phyloP scores from a whole-genome alignment of 2,113 vertebrate genomes.

The Sardina pilchardus region DNA sequence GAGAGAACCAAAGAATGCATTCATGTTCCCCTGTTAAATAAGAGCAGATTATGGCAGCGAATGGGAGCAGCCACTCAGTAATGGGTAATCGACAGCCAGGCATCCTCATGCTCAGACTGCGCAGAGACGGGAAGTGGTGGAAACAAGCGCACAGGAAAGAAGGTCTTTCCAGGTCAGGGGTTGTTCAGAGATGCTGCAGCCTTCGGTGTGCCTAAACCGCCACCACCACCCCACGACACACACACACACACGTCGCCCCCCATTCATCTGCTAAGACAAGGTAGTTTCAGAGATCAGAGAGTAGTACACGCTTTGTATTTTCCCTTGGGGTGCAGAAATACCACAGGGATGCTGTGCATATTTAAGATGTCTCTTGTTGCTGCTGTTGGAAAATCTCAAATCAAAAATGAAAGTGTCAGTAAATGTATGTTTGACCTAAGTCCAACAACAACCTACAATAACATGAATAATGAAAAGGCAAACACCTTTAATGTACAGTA shows the following conservation, averaged over 20 bases:
- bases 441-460: too few species aligned
- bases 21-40: slow-evolving; percentile 26
- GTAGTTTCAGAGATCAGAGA: neutral
- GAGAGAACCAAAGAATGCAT: slow-evolving; percentile 25
- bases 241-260: too few species aligned
- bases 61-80: neutral
- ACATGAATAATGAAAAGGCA: too few species aligned
- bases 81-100: slow-evolving; percentile 20
- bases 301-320: neutral
- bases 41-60: slow-evolving; percentile 28
- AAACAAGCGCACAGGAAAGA: slow-evolving; percentile 1
- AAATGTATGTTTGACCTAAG: too few species aligned
- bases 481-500: too few species aligned
- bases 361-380: neutral
- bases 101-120: neutral
- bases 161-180: slow-evolving; percentile 12
- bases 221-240: neutral
- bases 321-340: neutral
- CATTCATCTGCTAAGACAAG: too few species aligned
- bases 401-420: too few species aligned
- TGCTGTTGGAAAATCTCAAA: neutral
- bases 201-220: neutral
- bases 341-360: too few species aligned
- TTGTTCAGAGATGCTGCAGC: neutral
- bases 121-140: slow-evolving; percentile 15